Evolutionary conservation across 2,113 vertebrate genomes (phyloP).

Genomic region (Petrocephalus microphthalmus): DNA sequence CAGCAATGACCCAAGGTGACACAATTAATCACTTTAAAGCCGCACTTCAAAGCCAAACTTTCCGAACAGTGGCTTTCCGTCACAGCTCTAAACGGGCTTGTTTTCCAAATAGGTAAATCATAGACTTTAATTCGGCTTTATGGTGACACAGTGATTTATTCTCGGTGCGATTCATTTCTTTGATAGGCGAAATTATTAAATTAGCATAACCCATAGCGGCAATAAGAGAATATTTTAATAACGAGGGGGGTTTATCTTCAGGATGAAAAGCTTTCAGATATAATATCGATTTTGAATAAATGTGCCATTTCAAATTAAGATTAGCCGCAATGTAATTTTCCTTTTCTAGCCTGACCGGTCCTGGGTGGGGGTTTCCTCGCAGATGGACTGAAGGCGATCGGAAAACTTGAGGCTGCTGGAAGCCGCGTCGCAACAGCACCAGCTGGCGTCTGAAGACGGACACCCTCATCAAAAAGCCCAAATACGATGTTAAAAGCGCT

Average conservation of each 20-base stretch:
- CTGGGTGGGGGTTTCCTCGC: not conserved
- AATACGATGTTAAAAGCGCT: not conserved
- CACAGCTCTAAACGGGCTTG: not conserved
- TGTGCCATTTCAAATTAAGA: not conserved
- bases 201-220: not conserved
- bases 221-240: constrained; percentile 5
- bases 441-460: not conserved
- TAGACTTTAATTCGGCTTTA: not conserved
- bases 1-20: constrained; percentile 3
- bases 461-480: not conserved
- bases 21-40: constrained; percentile 13
- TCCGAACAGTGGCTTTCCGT: not conserved
- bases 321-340: not conserved
- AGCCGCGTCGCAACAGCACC: not conserved
- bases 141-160: not conserved
- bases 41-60: constrained; percentile 9
- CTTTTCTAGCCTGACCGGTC: not conserved
- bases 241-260: not conserved
- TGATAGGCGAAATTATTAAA: not conserved
- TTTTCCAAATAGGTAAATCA: constrained; percentile 4
- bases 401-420: not conserved
- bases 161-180: not conserved
- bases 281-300: constrained; percentile 3
- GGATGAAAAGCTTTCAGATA: constrained; percentile 3
- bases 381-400: not conserved